phyloP scores from a whole-genome alignment of 2,113 vertebrate species.

The Stegastes partitus region DNA sequence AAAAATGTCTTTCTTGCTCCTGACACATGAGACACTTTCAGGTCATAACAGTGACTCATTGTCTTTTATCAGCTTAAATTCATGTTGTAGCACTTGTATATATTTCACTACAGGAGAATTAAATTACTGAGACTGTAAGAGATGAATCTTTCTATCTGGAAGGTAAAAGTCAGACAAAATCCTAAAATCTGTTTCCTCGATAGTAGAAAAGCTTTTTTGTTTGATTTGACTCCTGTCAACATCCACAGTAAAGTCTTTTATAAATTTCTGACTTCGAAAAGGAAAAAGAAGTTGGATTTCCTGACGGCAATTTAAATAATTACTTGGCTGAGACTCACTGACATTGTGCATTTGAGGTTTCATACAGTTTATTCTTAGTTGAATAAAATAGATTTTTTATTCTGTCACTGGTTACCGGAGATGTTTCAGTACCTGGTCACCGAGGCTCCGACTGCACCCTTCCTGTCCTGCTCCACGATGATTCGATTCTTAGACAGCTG shows the following conservation, averaged over 20 bases:
- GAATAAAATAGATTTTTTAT: no score
- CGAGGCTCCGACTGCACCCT: slow-evolving; percentile 95
- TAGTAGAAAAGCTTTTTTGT: neutral
- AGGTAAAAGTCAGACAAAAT: no score
- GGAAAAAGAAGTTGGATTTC: neutral
- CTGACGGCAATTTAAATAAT: neutral
- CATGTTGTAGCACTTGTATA: neutral
- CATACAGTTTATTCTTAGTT: no score
- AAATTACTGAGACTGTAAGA: neutral
- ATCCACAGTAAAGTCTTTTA: neutral
- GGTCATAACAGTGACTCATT: neutral
- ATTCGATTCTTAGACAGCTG: slow-evolving; percentile 99
- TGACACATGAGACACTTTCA: neutral
- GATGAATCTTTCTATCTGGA: no score
- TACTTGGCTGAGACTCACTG: neutral
- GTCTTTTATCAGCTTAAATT: neutral
- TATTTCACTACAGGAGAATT: neutral
- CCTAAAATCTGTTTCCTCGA: neutral
- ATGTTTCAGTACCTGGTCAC: slow-evolving; percentile 91
- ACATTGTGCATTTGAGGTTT: no score
- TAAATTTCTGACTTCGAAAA: neutral
- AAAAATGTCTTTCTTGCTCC: no score
- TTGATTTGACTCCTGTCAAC: neutral
- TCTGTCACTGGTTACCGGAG: neutral
- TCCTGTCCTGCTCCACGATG: slow-evolving; percentile 97